Percentiles rank a stretch among this genome's conserved stretches.
Evolutionary conservation across 2,888 invertebrate genomes (phyloP).

Genomic region (Drosophila basisetae): DNA sequence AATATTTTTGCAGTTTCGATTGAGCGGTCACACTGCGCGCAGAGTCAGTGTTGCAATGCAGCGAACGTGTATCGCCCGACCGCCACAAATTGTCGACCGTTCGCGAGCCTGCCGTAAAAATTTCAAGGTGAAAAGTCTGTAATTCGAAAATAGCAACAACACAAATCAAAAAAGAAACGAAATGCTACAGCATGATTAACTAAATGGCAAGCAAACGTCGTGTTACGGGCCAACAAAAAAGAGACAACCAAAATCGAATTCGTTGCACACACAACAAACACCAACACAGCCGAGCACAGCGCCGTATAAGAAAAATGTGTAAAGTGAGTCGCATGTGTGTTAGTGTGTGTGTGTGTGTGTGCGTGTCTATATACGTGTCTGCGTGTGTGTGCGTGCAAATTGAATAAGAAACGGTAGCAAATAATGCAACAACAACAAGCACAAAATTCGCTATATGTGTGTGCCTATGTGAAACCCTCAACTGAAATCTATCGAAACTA

Average conservation of each 20-base stretch:
- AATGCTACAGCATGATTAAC: conserved; percentile 34
- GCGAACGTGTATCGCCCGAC: conserved; percentile 55
- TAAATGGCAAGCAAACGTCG: conserved; percentile 48
- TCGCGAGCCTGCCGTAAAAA: conserved; percentile 69
- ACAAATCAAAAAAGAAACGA: conserved; percentile 30
- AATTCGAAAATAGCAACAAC: conserved; percentile 69
- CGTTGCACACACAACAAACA: conserved; percentile 40
- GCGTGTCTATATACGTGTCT: conserved; percentile 45
- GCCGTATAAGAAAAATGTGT: conserved; percentile 61
- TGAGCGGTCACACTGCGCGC: conserved; percentile 41
- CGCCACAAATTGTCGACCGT: conserved; percentile 63
- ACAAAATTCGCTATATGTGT: conserved; percentile 50
- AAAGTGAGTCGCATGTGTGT: conserved; percentile 71
- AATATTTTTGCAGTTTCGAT: conserved; percentile 24
- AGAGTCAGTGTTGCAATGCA: conserved; percentile 52
- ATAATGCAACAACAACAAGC: conserved; percentile 62
- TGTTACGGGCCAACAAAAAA: conserved; percentile 19
- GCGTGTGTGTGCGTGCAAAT: conserved; percentile 71
- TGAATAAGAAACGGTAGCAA: conserved; percentile 76
- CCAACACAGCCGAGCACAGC: conserved; percentile 25
- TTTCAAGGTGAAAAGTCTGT: conserved; percentile 76
- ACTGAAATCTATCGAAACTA: conserved; percentile 36
- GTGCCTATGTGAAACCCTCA: conserved; percentile 23
- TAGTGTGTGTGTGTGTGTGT: conserved; percentile 40
- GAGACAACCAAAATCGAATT: conserved; percentile 22